These are phyloP conservation scores for Melinaea menophilus DNA, from an alignment of 2,888 invertebrate species.

Conservation along the genomic window DNA sequence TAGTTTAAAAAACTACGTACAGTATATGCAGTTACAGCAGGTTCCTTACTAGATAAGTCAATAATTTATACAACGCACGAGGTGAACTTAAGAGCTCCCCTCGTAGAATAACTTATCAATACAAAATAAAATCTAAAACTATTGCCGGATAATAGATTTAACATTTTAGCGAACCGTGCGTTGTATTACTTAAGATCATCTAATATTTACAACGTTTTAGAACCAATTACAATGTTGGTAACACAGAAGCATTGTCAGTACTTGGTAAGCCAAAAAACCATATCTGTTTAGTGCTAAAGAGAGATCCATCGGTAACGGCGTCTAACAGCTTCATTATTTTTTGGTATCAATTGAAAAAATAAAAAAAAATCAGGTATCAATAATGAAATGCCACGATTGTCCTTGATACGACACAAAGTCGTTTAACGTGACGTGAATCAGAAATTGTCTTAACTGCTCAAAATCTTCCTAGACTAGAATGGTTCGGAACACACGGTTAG, in stretches of 20 bases:
- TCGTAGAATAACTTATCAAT: conserved; percentile 44
- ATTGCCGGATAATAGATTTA: conserved; percentile 58
- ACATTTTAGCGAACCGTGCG: conserved; percentile 41
- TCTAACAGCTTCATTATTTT: conserved; percentile 72
- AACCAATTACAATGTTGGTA: conserved; percentile 60
- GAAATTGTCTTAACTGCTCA: conserved; percentile 36
- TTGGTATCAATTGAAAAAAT: conserved; percentile 75
- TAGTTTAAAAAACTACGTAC: conserved; percentile 75
- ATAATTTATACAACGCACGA: conserved; percentile 75
- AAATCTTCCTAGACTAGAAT: conserved; percentile 66
- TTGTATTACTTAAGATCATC: conserved; percentile 44
- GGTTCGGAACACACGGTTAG: conserved; percentile 51
- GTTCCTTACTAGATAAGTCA: conserved; percentile 65
- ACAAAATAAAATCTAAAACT: conserved; percentile 53
- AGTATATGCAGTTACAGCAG: conserved; percentile 74
- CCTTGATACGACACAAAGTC: conserved; percentile 36
- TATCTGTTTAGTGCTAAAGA: conserved; percentile 62
- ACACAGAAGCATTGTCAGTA: conserved; percentile 51
- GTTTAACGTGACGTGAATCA: conserved; percentile 29
- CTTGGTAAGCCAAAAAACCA: conserved; percentile 65
- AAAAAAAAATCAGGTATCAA: conserved; percentile 67
- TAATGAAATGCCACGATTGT: conserved; percentile 50
- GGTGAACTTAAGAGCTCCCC: conserved; percentile 46
- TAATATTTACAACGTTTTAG: conserved; percentile 66
- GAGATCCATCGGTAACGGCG: conserved; percentile 77